Evolutionary conservation across 2,888 invertebrate species (phyloP).

Genomic region (Aradus depressus): DNA sequence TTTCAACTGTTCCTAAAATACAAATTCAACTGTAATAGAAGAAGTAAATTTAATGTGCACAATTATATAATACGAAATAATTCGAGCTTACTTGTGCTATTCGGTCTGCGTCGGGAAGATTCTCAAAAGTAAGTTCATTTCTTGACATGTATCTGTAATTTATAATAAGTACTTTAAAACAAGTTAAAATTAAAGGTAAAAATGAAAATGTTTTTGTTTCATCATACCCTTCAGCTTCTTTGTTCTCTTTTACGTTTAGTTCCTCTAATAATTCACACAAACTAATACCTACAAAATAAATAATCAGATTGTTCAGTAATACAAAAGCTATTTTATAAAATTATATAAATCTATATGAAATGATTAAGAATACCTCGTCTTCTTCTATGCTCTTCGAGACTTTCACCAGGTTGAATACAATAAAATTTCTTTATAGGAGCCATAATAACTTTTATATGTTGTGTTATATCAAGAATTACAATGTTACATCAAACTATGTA

Average conservation of each 20-base stretch:
- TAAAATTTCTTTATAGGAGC: slow-evolving; percentile 23
- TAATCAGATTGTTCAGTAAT: background rate
- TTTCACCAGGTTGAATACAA: slow-evolving; percentile 23
- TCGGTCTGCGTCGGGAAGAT: slow-evolving; percentile 23
- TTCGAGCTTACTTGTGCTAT: slow-evolving; percentile 17
- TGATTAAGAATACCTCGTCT: slow-evolving; percentile 16
- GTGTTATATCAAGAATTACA: too few species aligned
- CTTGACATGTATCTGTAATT: background rate
- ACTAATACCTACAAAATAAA: slow-evolving; percentile 19
- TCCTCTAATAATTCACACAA: slow-evolving; percentile 22
- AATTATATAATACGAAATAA: background rate
- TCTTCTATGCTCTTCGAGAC: slow-evolving; percentile 21
- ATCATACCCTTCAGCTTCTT: slow-evolving; percentile 13
- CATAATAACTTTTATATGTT: too few species aligned
- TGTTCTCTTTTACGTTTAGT: slow-evolving; percentile 11
- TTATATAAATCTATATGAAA: background rate
- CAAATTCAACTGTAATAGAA: background rate
- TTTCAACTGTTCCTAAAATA: slow-evolving; percentile 18
- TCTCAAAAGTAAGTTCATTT: slow-evolving; percentile 20
- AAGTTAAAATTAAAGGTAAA: background rate
- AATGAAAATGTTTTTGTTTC: background rate
- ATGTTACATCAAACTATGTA: too few species aligned
- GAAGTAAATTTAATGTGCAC: background rate
- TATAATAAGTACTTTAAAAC: background rate
- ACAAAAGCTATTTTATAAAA: background rate